These are phyloP conservation scores for Sceloporus undulatus DNA, from an alignment of 2,113 vertebrate species.

Conservation along the genomic window DNA sequence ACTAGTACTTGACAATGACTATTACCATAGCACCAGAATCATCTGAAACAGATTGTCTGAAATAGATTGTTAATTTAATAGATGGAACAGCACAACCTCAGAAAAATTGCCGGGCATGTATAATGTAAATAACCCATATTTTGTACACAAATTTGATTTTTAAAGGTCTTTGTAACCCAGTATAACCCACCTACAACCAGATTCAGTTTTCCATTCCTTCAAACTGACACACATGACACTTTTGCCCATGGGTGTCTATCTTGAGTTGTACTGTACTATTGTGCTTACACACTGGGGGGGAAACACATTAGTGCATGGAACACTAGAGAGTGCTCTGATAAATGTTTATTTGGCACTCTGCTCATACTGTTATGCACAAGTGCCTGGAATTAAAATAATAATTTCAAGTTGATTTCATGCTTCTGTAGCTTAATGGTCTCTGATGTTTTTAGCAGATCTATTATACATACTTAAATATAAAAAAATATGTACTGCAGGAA, in stretches of 20 bases:
- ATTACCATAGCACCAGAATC: background rate
- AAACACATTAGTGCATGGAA: conserved; percentile 66
- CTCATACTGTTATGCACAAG: conserved; percentile 73
- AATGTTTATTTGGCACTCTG: conserved; percentile 75
- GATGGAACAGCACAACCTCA: background rate
- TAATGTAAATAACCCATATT: background rate
- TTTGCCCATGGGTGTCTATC: conserved; percentile 45
- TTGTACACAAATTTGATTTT: conserved; percentile 25
- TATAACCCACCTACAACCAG: background rate
- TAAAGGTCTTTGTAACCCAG: background rate
- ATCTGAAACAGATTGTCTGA: background rate
- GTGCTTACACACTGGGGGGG: conserved; percentile 48
- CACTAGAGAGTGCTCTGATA: conserved; percentile 63
- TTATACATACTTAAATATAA: conserved; percentile 69
- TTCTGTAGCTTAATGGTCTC: conserved; percentile 76
- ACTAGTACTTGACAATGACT: background rate
- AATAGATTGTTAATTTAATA: background rate
- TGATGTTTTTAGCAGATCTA: conserved; percentile 68
- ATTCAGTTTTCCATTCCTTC: background rate
- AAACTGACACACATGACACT: background rate
- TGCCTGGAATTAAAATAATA: conserved; percentile 80
- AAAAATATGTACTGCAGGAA: conserved; percentile 51
- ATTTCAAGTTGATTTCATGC: conserved; percentile 80
- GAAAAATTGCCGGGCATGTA: background rate
- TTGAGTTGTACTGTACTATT: conserved; percentile 20